Evolutionary conservation across 1,140 invertebrate species (phyloP), one percentile per base, ranked within the genome.

Genomic region (Apis cerana): DNA sequence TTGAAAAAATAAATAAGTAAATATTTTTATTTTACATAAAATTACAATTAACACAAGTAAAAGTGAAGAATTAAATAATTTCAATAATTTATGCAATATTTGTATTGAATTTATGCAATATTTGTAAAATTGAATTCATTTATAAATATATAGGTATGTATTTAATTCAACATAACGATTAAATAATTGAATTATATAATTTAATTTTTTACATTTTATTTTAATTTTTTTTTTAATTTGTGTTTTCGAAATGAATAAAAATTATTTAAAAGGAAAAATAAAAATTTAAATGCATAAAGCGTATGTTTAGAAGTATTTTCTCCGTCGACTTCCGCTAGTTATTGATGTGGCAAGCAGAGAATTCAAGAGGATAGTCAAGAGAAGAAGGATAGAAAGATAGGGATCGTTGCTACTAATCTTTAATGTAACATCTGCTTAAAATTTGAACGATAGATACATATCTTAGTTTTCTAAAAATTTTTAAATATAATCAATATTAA

Each of bases 321-420:
- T 69, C 33, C 23, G 50, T 64, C 3, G 54, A 21, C 48, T 54
- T 43, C 33, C 33, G 43, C 64, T 21, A 72, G 75, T 70, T 62
- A 80, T 79, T n/a, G 27, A n/a, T 13, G 58, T 27, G 52, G 79
- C 61, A 67, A 80, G 54, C 61, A 68, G 43, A 56, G 61, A 62
- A 50, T 23, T 67, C 70, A 80, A 83, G 59, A 80, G 58, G 21
- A 43, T 58, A 52, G 17, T n/a, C 52, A 58, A 62, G 23, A 59
- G 65, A 67, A n/a, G 67, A 75, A 17, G 50, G 23, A 72, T 11
- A 50, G 33, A 23, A 74, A 54, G n/a, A 13, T 21, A 43, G 52
- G 13, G 13, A 48, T 27, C 13, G 13, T 33, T 9, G 13, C 19
- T 48, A 50, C 43, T 68, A 10, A 58, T 77, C 75, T 68, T 59